Base-by-base conservation (phyloP, 2,888 invertebrate species). In the Thera obeliscata region DNA sequence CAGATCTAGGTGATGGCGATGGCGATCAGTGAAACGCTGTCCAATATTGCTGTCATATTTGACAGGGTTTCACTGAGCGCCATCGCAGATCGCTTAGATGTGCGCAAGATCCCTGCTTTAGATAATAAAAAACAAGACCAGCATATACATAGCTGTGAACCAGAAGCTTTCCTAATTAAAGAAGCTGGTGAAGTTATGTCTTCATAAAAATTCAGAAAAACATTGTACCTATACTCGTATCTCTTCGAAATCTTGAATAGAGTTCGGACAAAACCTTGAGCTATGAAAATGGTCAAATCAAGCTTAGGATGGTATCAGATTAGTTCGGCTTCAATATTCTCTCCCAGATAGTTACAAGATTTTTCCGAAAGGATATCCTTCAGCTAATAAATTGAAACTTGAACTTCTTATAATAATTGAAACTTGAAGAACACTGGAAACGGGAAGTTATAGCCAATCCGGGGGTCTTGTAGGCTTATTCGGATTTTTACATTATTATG, bases 291-390 rank as follows among this genome's bases (percentile, higher is more conserved):
- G 66, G 57, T 35, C 36, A 61, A 56, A 64, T 64, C 33, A 72
- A 72, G 67, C 72, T 73, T 64, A 59, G 61, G 58, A 66, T 64
- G 59, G 66, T 69, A 70, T 69, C 67, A 58, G 63, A 43, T 41
- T 56, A 52, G 62, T 59, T 65, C 62, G 57, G 49, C 52, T 22
- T 22, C 22, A 22, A 22, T 22, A 22, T 67, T 63, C 12, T 49
- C 54, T 48, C 54, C 48, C 62, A 66, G 63, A 62, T 66, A 64
- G 72, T 71, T 66, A 61, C 38, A 38, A 66, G 66, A 66, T 66
- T 72, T 60, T 43, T 35, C 64, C 55, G 52, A 33, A 61, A 59
- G 67, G 69, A 69, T 70, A 67, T 72, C 67, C 66, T 49, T 56
- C 57, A 56, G 65, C 56, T 22, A 22, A 22, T 22, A 22, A 22